A percentile compares a stretch with the other conserved stretches of the same genome.
Evolutionary conservation across 2,797 vertebrate species (phyloP).

Genomic region (Pteronotus mesoamericanus): DNA sequence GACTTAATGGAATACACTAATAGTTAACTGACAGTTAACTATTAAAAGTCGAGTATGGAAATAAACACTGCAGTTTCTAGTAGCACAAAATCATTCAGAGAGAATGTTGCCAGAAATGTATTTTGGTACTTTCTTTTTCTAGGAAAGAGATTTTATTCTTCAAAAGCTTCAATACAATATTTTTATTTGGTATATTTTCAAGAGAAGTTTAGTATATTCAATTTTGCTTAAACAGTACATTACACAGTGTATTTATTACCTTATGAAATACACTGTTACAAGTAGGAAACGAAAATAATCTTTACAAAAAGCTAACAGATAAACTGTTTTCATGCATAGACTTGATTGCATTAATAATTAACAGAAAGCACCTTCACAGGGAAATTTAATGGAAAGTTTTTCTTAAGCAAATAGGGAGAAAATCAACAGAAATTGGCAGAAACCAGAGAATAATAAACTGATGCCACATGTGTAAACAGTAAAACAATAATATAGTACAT

Average conservation of each 20-base stretch:
- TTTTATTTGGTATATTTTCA: background rate
- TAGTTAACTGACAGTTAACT: conserved; percentile 63
- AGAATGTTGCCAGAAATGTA: background rate
- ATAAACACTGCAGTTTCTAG: conserved; percentile 35
- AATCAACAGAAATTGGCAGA: conserved; percentile 28
- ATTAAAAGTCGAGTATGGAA: conserved; percentile 40
- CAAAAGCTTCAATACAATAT: background rate
- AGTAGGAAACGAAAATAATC: conserved; percentile 18
- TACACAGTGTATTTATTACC: background rate
- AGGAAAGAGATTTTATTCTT: background rate
- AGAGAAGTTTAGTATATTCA: background rate
- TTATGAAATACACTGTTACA: conserved; percentile 4
- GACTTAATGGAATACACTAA: conserved; percentile 52
- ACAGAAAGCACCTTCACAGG: conserved; percentile 41
- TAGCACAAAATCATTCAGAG: conserved; percentile 21
- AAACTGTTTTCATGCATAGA: conserved; percentile 41
- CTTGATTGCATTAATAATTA: conserved; percentile 63
- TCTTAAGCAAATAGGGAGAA: conserved; percentile 46
- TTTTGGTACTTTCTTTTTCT: background rate
- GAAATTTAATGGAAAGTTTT: conserved; percentile 47
- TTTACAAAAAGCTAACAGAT: conserved; percentile 33
- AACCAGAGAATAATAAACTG: conserved; percentile 29
- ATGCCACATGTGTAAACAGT: conserved; percentile 23
- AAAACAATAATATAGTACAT: conserved; percentile 24
- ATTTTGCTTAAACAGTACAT: background rate